A percentile compares a stretch with the other conserved stretches of the same genome.
These are phyloP conservation scores for Cladorhizidae sp. DNA, from an alignment of 37 sponge, comb jelly and placozoan genomes.

Conservation along the genomic window DNA sequence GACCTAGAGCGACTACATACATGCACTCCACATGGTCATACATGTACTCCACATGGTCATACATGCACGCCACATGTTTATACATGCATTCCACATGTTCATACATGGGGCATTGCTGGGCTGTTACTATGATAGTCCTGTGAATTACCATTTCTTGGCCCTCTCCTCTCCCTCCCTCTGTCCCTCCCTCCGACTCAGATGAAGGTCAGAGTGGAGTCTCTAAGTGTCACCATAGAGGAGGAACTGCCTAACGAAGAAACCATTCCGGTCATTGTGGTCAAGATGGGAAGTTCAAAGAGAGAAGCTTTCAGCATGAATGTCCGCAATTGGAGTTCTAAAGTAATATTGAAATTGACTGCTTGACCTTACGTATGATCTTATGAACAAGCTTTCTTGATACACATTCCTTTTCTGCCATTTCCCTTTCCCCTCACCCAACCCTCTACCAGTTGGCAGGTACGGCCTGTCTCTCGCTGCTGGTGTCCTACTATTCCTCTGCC, in stretches of 20 bases:
- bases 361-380: neutral
- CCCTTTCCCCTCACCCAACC: neutral
- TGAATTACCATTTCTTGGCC: too few species aligned
- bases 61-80: too few species aligned
- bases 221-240: conserved; percentile 30
- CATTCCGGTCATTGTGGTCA: conserved; percentile 29
- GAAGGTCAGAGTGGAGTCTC: neutral
- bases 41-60: too few species aligned
- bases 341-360: neutral
- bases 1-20: too few species aligned
- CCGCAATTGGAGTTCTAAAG: conserved; percentile 7
- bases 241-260: conserved; percentile 12
- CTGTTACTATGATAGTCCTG: too few species aligned
- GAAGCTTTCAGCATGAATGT: conserved; percentile 17
- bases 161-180: too few species aligned
- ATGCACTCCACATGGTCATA: too few species aligned
- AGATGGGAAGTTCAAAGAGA: conserved; percentile 32
- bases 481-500: conserved; percentile 44
- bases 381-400: neutral
- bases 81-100: too few species aligned
- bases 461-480: conserved; percentile 29
- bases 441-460: conserved; percentile 29
- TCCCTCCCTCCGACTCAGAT: conserved; percentile 15
- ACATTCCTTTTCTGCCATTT: neutral
- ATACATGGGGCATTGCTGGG: too few species aligned